Conservation (phyloP, 2,888 invertebrate genomes). For the Crocallis elinguaria region DNA sequence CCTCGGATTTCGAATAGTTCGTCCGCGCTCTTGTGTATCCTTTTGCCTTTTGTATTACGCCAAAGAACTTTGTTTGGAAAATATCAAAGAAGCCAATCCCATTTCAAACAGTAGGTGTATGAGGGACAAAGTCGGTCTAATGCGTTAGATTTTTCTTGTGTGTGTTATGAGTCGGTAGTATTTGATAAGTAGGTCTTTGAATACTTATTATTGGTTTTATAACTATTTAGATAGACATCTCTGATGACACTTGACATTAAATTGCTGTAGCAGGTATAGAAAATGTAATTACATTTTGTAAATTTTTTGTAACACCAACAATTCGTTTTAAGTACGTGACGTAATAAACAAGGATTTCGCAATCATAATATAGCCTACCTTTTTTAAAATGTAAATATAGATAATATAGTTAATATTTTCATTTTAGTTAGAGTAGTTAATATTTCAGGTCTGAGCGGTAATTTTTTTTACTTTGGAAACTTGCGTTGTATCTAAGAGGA, state of each 20-base stretch:
- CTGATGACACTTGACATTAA: constrained; percentile 1
- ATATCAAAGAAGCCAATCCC: constrained; percentile 32
- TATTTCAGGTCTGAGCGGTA: too few species aligned
- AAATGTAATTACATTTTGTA: background rate
- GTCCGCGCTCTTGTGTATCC: constrained; percentile 22
- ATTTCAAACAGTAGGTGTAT: constrained; percentile 25
- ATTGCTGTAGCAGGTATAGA: background rate
- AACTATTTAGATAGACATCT: constrained; percentile 8
- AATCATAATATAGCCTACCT: too few species aligned
- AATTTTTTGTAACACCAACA: too few species aligned
- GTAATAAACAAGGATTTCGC: too few species aligned
- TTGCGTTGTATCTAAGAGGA: too few species aligned
- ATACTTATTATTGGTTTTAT: constrained; percentile 16
- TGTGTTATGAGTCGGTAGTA: background rate
- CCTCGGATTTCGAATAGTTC: constrained; percentile 30
- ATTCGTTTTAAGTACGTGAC: too few species aligned
- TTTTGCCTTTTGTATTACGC: constrained; percentile 27
- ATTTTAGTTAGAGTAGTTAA: too few species aligned
- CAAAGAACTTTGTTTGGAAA: constrained; percentile 28
- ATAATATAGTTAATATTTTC: too few species aligned
- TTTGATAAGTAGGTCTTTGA: too few species aligned
- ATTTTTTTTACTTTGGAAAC: too few species aligned
- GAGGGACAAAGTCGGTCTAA: constrained; percentile 22
- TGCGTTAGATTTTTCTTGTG: constrained; percentile 15
- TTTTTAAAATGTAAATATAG: too few species aligned